Conservation (phyloP, 2,888 invertebrate species). For the Acanthococcus lagerstroemiae region DNA sequence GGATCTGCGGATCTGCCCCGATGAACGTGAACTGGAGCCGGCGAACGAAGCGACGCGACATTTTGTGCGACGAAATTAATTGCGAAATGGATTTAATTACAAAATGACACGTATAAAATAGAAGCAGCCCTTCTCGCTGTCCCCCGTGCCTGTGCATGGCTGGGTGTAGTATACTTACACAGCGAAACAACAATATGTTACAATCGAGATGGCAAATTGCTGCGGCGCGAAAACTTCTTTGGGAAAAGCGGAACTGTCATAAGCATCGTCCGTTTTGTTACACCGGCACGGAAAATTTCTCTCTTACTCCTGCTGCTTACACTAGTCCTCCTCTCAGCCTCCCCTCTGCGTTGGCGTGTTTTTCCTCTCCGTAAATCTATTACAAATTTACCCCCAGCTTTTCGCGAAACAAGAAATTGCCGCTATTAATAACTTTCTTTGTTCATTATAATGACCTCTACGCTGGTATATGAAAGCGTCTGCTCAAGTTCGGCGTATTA, state of each 20-base stretch:
- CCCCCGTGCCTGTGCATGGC: not conserved
- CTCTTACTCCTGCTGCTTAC: not conserved
- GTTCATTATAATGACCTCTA: no score
- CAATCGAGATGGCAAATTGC: constrained; percentile 24
- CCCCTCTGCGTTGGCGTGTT: not conserved
- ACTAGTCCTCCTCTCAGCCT: not conserved
- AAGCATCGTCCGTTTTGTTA: constrained; percentile 21
- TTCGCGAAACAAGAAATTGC: constrained; percentile 17
- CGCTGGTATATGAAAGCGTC: no score
- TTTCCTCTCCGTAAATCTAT: constrained; percentile 8
- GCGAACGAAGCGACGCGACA: no score
- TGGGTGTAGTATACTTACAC: not conserved
- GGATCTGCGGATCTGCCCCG: no score
- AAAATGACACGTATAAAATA: constrained; percentile 7
- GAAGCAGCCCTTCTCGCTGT: not conserved
- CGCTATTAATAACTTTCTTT: constrained; percentile 23
- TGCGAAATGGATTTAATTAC: constrained; percentile 20
- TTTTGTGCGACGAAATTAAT: no score
- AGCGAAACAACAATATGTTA: constrained; percentile 24
- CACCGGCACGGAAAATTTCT: not conserved
- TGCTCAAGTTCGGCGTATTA: no score
- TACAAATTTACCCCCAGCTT: constrained; percentile 1
- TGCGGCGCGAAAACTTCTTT: constrained; percentile 16
- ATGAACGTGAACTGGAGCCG: no score
- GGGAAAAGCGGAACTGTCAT: constrained; percentile 14